Percentiles rank a stretch among this genome's conserved stretches.
phyloP scores from a whole-genome alignment of 2,113 vertebrate species.

The Erpornis zantholeuca region DNA sequence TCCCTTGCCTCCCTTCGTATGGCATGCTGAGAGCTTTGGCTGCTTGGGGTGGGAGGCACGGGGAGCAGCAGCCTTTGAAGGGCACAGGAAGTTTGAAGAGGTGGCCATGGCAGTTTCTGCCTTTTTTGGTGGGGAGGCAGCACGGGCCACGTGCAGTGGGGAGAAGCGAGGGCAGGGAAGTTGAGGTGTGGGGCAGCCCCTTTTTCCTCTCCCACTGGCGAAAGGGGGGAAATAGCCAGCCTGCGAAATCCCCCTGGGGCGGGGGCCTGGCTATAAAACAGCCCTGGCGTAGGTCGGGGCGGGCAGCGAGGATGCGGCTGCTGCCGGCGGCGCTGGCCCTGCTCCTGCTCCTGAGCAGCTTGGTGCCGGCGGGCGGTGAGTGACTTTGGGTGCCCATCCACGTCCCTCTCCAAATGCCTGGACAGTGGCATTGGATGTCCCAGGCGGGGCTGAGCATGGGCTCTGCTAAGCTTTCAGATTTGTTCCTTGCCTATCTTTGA shows the following conservation, averaged over 20 bases:
- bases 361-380: neutral
- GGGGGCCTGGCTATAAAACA: neutral
- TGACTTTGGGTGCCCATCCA: rapidly evolving
- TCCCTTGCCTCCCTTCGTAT: rapidly evolving
- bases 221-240: too few relatives aligned
- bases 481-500: neutral
- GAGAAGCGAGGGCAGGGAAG: neutral
- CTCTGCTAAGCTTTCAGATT: neutral
- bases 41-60: neutral
- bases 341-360: neutral
- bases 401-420: rapidly evolving
- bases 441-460: rapidly evolving
- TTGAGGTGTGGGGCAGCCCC: neutral
- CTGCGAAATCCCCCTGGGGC: neutral
- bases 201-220: rapidly evolving
- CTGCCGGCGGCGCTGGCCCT: neutral
- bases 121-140: rapidly evolving
- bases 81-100: neutral
- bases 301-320: neutral
- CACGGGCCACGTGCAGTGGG: neutral
- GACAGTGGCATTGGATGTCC: rapidly evolving
- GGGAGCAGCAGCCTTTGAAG: neutral
- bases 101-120: rapidly evolving
- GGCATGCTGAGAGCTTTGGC: rapidly evolving
- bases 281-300: rapidly evolving